These are phyloP conservation scores for Romanogobio albipinnatus DNA, from an alignment of 2,113 vertebrate genomes.

Conservation along the genomic window DNA sequence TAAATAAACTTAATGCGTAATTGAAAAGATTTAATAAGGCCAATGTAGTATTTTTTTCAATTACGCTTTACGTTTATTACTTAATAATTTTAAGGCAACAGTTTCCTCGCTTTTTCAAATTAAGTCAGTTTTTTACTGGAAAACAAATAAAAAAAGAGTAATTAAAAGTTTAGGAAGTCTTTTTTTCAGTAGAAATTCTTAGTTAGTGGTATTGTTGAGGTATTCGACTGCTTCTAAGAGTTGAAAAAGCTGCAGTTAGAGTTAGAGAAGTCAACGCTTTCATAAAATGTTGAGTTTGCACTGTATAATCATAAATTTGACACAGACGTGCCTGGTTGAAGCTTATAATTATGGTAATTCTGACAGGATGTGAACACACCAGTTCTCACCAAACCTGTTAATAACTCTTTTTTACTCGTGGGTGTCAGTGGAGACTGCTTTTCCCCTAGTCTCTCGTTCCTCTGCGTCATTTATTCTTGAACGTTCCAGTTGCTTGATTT, in stretches of 20 bases:
- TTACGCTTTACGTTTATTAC: no score
- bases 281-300: not conserved
- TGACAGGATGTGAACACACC: constrained; percentile 9
- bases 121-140: no score
- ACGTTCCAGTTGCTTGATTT: constrained; percentile 45
- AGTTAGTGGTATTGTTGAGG: not conserved
- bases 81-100: no score
- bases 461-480: constrained; percentile 40
- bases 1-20: no score
- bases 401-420: not conserved
- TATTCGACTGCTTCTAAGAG: not conserved
- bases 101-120: no score
- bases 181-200: no score
- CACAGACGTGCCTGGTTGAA: not conserved
- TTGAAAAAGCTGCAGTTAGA: not conserved
- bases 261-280: not conserved
- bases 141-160: no score
- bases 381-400: not conserved
- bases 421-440: not conserved
- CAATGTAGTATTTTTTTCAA: no score
- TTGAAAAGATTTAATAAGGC: no score
- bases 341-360: constrained; percentile 4
- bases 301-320: not conserved
- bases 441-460: not conserved
- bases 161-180: no score